Evolutionary conservation across 1,140 invertebrate genomes (phyloP), one percentile per base, ranked within the genome.

Genomic region (Drosophila equinoxialis): DNA sequence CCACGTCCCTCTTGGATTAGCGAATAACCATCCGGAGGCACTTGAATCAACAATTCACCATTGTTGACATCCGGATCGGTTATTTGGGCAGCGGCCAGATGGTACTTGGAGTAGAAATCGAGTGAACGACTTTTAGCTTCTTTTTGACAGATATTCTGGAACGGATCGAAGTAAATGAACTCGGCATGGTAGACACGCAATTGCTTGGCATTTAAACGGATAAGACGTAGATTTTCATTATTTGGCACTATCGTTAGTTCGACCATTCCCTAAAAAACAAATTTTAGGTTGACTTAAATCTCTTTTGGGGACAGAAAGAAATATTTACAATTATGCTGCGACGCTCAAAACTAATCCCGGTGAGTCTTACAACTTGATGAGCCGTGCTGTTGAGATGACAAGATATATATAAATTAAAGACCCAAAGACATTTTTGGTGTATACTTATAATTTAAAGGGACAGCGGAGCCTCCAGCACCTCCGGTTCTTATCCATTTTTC

Each of bases 111-210:
- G 92, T 97, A 98, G 51, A 94, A 94, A 74, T 98, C 97, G 79
- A 98, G 92, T 45, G 96, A 97, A 72, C 97, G 94, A 80, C 96
- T 96, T 91, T 96, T 96, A 0, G 94, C 93, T 84, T 98, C 96
- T 41, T 95, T 95, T 92, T 97, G 96, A 87, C 96, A 97, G 57
- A 99, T 97, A 92, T 99, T 96, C 82, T 98, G 92, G 79, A 98
- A 98, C 42, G 98, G 97, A 93, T 99, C 98, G 94, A 97, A 98
- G 93, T 99, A 99, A 77, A 97, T 95, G 92, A 99, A 99, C 42
- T 95, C 95, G 0, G 96, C 96, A 92, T 99, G 97, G 93, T 98
- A 98, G 71, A 99, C 96, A 45, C 97, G 94, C 90, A 97, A 97
- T 93, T 99, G 98, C 91, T 99, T 99, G 11, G 97, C 97, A 93